phyloP scores from a whole-genome alignment of 1,140 invertebrate genomes.

The Polyergus mexicanus region DNA sequence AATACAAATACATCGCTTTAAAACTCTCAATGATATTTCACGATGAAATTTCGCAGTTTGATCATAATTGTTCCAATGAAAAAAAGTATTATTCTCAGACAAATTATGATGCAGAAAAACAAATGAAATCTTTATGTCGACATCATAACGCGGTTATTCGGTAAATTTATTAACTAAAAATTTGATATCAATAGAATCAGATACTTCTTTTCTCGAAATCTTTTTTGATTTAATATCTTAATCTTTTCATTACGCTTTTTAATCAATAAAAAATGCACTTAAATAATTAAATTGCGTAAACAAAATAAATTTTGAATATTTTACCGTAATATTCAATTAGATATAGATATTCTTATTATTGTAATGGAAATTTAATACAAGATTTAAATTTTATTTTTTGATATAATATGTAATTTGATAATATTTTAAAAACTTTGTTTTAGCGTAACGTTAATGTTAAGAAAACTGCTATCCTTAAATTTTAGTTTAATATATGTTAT shows the following conservation, averaged over 20 bases:
- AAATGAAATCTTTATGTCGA: constrained; percentile 14
- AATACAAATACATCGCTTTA: constrained; percentile 9
- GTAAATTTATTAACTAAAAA: not conserved
- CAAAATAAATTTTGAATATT: not conserved
- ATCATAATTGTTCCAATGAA: not conserved
- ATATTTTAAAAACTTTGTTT: constrained; percentile 29
- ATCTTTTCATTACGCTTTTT: not conserved
- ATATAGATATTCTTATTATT: not conserved
- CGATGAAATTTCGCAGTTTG: not conserved
- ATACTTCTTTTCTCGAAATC: not conserved
- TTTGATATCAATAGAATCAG: no score
- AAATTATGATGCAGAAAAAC: not conserved
- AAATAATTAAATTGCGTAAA: not conserved
- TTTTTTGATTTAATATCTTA: not conserved
- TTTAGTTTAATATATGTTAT: constrained; percentile 66
- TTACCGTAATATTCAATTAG: not conserved
- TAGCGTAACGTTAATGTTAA: constrained; percentile 54
- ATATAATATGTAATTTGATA: not conserved
- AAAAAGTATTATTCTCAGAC: not conserved
- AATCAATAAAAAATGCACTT: not conserved
- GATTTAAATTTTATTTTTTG: not conserved
- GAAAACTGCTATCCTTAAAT: constrained; percentile 56
- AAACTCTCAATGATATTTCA: constrained; percentile 5
- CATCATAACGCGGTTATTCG: not conserved
- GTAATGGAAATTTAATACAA: not conserved